Percentiles rank a stretch among this genome's conserved stretches.
These are phyloP conservation scores for Cantharis rustica DNA, from an alignment of 2,888 invertebrate genomes.

Conservation along the genomic window DNA sequence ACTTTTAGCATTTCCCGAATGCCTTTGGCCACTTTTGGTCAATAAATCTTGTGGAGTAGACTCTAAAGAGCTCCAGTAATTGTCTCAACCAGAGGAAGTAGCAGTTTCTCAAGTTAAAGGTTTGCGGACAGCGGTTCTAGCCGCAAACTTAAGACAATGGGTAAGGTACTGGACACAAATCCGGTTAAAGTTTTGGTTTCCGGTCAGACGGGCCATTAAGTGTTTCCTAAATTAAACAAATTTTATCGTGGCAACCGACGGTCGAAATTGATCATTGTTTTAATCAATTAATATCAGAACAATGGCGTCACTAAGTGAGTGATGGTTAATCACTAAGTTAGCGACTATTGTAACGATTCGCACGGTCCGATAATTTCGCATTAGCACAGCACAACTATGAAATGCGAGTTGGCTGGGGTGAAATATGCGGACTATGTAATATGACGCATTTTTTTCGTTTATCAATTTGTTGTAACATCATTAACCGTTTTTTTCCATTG, in stretches of 20 bases:
- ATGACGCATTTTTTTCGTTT: constrained; percentile 33
- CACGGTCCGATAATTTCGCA: constrained; percentile 33
- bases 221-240: constrained; percentile 18
- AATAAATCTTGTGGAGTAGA: constrained; percentile 22
- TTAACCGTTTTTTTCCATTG: constrained; percentile 43
- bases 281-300: constrained; percentile 43
- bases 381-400: constrained; percentile 38
- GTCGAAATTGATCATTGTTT: constrained; percentile 26
- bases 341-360: constrained; percentile 39
- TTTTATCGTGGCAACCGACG: constrained; percentile 6
- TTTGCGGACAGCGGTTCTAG: constrained; percentile 36
- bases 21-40: constrained; percentile 4
- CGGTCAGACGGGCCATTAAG: constrained; percentile 41
- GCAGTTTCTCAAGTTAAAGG: constrained; percentile 42
- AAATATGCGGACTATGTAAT: constrained; percentile 33
- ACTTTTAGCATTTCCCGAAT: constrained; percentile 3
- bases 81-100: constrained; percentile 34
- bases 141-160: constrained; percentile 46
- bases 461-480: constrained; percentile 8
- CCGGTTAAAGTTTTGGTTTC: constrained; percentile 46
- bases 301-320: constrained; percentile 43
- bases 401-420: constrained; percentile 39
- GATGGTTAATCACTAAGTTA: constrained; percentile 45
- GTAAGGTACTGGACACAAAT: constrained; percentile 42
- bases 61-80: constrained; percentile 35